Conservation (phyloP, 2,888 invertebrate genomes). For the Metallyticus violacea region DNA sequence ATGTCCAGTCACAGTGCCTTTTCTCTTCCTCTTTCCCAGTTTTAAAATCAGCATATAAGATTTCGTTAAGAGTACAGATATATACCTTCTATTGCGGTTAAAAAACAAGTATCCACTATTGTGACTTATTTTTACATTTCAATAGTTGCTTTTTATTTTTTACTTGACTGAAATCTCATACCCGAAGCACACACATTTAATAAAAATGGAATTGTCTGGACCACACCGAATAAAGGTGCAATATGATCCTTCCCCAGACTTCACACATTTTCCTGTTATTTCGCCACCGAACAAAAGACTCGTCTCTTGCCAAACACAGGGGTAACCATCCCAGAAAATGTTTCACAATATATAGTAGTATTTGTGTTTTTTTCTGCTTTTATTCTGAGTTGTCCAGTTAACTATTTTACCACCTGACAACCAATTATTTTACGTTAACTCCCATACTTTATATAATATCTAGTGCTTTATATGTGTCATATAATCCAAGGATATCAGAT, state of each 20-base stretch:
- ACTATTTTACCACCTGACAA: no score
- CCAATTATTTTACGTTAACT: no score
- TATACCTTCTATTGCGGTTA: background rate
- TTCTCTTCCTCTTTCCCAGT: no score
- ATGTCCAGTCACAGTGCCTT: no score
- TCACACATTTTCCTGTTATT: background rate
- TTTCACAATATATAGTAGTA: no score
- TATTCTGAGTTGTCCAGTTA: background rate
- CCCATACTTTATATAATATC: no score
- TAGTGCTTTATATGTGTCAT: no score
- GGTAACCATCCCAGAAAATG: background rate
- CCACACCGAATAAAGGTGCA: background rate
- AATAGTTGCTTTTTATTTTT: background rate
- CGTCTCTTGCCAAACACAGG: background rate
- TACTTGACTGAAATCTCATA: background rate
- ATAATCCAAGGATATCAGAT: no score
- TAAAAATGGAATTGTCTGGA: background rate
- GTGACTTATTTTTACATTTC: background rate
- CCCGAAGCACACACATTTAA: background rate
- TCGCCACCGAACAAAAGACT: constrained; percentile 1
- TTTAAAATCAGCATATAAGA: no score
- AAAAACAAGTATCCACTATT: background rate
- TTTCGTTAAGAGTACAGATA: no score
- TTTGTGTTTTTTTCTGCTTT: background rate
- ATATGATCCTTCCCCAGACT: background rate